Conservation (phyloP, 2,113 vertebrate species). For the Holacanthus passer region DNA sequence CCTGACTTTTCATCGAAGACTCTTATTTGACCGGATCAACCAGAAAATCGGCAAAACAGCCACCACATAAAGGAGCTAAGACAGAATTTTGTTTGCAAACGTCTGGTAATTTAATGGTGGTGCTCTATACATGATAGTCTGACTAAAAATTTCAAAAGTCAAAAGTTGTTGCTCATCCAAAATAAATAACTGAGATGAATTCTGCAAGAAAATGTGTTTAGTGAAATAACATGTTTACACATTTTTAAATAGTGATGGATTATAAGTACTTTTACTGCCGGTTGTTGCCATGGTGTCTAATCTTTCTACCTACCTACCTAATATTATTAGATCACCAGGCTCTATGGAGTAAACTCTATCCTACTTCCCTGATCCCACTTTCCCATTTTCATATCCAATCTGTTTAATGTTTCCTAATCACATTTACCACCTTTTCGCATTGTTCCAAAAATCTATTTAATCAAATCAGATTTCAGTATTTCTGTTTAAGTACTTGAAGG, state of each 20-base stretch:
- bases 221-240: not conserved
- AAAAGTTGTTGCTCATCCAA: not conserved
- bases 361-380: slow-evolving; percentile 12
- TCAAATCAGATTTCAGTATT: not conserved
- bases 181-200: not conserved
- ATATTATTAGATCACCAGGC: not conserved
- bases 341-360: slow-evolving; percentile 3
- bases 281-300: slow-evolving; percentile 24
- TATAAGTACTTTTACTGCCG: not conserved
- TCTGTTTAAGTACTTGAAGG: slow-evolving; percentile 17
- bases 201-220: not conserved
- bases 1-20: not conserved
- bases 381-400: not conserved
- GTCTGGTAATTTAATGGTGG: not conserved
- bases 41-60: not conserved
- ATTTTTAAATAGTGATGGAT: not conserved
- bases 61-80: not conserved
- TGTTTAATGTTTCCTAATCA: slow-evolving; percentile 9
- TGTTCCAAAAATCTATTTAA: not conserved
- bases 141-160: too few species aligned
- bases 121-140: not conserved
- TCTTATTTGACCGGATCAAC: not conserved
- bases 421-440: not conserved
- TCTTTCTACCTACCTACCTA: not conserved
- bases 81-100: not conserved